Evolutionary conservation across 2,797 vertebrate species (phyloP).

Genomic region (Miopithecus talapoin): DNA sequence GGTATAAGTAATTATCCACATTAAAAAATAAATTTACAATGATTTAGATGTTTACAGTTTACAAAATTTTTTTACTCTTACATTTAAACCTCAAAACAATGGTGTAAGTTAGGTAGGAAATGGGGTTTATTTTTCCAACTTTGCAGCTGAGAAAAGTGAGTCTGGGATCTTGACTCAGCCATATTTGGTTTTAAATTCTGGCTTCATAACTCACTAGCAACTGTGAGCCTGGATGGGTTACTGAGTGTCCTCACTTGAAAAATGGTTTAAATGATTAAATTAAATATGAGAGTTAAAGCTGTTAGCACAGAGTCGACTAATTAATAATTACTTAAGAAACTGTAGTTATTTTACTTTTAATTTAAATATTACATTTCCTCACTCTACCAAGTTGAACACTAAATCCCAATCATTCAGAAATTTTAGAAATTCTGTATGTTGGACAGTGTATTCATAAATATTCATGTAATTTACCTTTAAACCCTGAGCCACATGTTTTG

Average conservation of each 20-base stretch:
- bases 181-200: background rate
- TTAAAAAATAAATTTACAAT: background rate
- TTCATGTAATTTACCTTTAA: constrained; percentile 58
- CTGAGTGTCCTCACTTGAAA: background rate
- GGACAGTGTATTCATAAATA: constrained; percentile 46
- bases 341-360: background rate
- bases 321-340: constrained; percentile 6
- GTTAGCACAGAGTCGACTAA: background rate
- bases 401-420: constrained; percentile 8
- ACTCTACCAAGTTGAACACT: background rate
- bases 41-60: background rate
- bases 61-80: background rate
- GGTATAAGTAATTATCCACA: background rate
- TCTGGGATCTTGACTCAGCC: background rate
- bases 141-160: background rate
- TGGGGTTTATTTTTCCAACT: background rate
- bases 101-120: background rate
- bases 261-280: background rate
- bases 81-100: background rate
- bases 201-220: background rate
- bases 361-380: background rate
- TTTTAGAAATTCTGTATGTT: constrained; percentile 23
- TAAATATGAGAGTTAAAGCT: background rate
- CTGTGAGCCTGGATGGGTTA: background rate
- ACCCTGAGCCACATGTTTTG: constrained; percentile 42